phyloP scores from a whole-genome alignment of 2,888 invertebrate genomes.

The Drosophila cyrtoloma region DNA sequence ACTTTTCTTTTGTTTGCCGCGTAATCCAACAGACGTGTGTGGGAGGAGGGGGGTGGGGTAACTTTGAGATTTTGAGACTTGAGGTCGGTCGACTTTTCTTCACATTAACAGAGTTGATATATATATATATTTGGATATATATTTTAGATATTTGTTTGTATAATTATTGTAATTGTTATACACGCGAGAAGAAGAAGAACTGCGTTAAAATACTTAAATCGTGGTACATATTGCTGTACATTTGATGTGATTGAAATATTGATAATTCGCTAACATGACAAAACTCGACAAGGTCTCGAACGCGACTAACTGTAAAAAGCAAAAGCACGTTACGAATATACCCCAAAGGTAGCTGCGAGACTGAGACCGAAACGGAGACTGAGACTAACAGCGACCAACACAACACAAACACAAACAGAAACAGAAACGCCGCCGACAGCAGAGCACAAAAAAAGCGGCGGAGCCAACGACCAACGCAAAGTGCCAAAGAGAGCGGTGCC shows the following conservation, averaged over 20 bases:
- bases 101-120: slow-evolving; percentile 62
- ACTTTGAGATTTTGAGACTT: slow-evolving; percentile 54
- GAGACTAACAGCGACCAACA: slow-evolving; percentile 27
- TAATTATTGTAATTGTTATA: slow-evolving; percentile 23
- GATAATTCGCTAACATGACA: slow-evolving; percentile 83
- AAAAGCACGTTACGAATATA: slow-evolving; percentile 85
- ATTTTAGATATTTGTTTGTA: slow-evolving; percentile 24
- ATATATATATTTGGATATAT: slow-evolving; percentile 18
- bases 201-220: slow-evolving; percentile 42
- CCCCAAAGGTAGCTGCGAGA: slow-evolving; percentile 74
- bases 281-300: slow-evolving; percentile 86
- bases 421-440: slow-evolving; percentile 11
- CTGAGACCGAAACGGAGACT: slow-evolving; percentile 61
- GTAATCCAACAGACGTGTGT: slow-evolving; percentile 78
- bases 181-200: slow-evolving; percentile 14
- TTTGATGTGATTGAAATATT: slow-evolving; percentile 41
- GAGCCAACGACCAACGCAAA: slow-evolving; percentile 52
- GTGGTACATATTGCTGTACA: slow-evolving; percentile 9
- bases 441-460: slow-evolving; percentile 34
- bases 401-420: slow-evolving; percentile 34
- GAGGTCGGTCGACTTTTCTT: slow-evolving; percentile 75
- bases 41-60: slow-evolving; percentile 30
- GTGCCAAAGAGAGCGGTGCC: slow-evolving; percentile 28
- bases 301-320: slow-evolving; percentile 86
- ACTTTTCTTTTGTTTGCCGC: slow-evolving; percentile 61